These are phyloP conservation scores for Pollicipes pollicipes DNA, from an alignment of 1,140 invertebrate genomes.

Conservation along the genomic window DNA sequence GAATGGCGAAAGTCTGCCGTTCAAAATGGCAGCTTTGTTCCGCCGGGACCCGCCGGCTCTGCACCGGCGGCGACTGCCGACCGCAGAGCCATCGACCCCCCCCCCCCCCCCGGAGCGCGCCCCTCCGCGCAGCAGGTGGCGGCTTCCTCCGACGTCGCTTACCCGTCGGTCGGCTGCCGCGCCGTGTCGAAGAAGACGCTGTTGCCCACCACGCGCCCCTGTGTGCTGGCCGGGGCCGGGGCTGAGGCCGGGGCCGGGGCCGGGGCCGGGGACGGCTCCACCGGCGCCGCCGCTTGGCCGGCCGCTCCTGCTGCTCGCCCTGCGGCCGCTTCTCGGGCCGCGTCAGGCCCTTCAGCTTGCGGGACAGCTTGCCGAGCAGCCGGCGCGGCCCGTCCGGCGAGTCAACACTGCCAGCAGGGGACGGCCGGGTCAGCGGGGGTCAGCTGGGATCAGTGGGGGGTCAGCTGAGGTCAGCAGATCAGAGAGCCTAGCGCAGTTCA, in stretches of 20 bases:
- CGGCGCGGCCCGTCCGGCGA: constrained; percentile 3
- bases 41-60: no score
- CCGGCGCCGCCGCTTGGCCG: constrained; percentile 5
- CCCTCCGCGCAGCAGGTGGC: no score
- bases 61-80: no score
- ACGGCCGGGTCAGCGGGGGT: constrained; percentile 6
- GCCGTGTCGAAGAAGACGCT: constrained; percentile 5
- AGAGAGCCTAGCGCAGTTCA: no score
- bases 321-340: background rate
- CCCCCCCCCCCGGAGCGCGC: no score
- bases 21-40: no score
- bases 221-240: background rate
- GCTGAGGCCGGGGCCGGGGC: background rate
- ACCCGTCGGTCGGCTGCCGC: no score
- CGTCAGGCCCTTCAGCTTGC: constrained; percentile 3
- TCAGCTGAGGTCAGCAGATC: no score
- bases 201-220: constrained; percentile 4
- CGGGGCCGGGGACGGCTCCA: background rate
- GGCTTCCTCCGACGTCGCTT: no score
- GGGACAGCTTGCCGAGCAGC: constrained; percentile 7
- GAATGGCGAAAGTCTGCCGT: no score
- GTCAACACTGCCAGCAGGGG: background rate
- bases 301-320: background rate
- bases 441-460: constrained; percentile 6
- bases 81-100: no score